Base-by-base conservation (phyloP, 2,797 vertebrate species). In the Vireo griseus region DNA sequence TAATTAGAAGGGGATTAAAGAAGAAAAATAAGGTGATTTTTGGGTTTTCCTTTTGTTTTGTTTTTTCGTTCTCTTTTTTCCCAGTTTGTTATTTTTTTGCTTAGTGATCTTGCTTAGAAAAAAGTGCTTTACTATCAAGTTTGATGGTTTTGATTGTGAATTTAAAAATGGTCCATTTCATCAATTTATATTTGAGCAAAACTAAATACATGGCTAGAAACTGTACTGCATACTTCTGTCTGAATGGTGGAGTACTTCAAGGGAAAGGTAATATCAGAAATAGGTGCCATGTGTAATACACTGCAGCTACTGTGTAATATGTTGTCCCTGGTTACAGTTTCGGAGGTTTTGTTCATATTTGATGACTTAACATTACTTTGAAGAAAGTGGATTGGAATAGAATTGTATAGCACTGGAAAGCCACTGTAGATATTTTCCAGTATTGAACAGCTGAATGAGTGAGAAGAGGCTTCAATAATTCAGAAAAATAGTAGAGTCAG, bases 1-100 rank as follows among this genome's bases (percentile, higher is more conserved):
- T 77, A 61, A 93, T 95, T 82, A 74, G 78, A 95, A 65, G 68
- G 40, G 14, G 33, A 80, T 76, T 86, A 66, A 95, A 69, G 51
- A 63, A 66, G 67, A 78, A 88, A 78, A 25, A 63, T 14, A 66
- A 66, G 17, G 47, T 18, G 11, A 17, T 47, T 31, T 86, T 31
- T 2, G 7, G n/a, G 22, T 92, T 68, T 80, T 28, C 26, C 4
- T 50, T n/a, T 44, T 92, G 13, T n/a, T 54, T n/a, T 11, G 45
- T 42, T 42, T 55, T 33, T n/a, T 33, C n/a, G 37, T 15, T 45
- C 10, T 5, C 12, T n/a, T 86, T 65, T 62, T 83, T 40, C 35
- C 35, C 35, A 35, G 10, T 35, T 76, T 44, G 24, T 92, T 40
- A 35, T 35, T 74, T 35, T 33, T 92, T 67, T 74, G 1, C 48